Evolutionary conservation across 2,113 vertebrate genomes (phyloP), one percentile per base, ranked within the genome.

Genomic region (Hystrix brachyura): DNA sequence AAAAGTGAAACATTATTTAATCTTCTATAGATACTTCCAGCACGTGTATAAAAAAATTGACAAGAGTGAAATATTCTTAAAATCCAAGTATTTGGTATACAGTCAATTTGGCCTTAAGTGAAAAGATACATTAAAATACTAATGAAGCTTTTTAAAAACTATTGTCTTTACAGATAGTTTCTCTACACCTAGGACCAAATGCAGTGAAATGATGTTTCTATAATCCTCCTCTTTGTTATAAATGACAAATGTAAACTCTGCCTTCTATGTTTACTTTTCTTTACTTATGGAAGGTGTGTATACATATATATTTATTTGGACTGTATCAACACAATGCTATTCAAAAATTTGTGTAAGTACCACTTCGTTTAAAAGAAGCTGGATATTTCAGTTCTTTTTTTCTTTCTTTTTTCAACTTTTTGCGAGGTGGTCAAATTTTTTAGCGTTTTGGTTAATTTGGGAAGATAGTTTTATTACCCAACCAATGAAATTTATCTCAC

Each of bases 381-480:
- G 43, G n/a, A 29, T 64, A 81, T 34, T 94, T 85, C 6, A 64
- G 17, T 79, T 53, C 25, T 79, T 43, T 55, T 27, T 71, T 85
- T 81, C 17, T 29, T 32, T 83, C 13, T 34, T 53, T 76, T 67
- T 76, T 72, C 29, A 5, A 43, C 2, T 29, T 96, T 85, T 93
- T 60, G 34, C 57, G 13, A 87, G 27, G 48, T 83, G 51, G 29
- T 3, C 19, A 72, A 84, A 93, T 71, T 89, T 87, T 38, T 84
- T 80, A 87, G 34, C 85, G 34, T 95, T 88, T 87, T 81, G 14
- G 90, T 97, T 87, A 82, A 95, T 74, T 95, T 9, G 19, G 4
- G 18, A 1, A 53, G 3, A 9, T 46, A 60, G 2, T 65, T 1
- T 82, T 78, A 92, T 79, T 71, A 84, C 14, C 27, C 23, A 82